These are phyloP conservation scores for Sparus aurata DNA, from an alignment of 2,797 vertebrate species.

Conservation along the genomic window DNA sequence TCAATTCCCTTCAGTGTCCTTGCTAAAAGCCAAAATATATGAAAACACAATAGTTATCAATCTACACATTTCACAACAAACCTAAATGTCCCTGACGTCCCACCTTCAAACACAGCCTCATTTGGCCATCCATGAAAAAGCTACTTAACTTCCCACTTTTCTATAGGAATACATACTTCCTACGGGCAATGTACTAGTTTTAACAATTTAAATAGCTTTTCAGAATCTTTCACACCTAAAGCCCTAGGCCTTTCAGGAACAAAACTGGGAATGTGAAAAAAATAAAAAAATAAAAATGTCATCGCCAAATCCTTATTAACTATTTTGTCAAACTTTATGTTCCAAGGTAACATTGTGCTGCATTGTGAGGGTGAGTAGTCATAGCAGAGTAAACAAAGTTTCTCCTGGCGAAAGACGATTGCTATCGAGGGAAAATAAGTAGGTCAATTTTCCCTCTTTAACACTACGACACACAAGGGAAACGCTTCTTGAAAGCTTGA, in stretches of 20 bases:
- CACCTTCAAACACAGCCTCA: too few relatives aligned
- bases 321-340: background rate
- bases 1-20: too few relatives aligned
- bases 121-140: too few relatives aligned
- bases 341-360: background rate
- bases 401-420: too few relatives aligned
- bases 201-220: slow-evolving; percentile 10
- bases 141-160: too few relatives aligned
- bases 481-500: slow-evolving; percentile 1
- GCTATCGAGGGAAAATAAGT: background rate
- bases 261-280: background rate
- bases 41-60: too few relatives aligned
- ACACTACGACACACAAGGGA: background rate
- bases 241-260: background rate
- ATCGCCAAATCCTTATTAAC: background rate
- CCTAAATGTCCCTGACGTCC: too few relatives aligned
- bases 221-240: slow-evolving; percentile 9
- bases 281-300: too few relatives aligned
- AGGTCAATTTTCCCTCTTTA: background rate
- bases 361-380: background rate
- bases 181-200: too few relatives aligned
- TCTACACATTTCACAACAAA: too few relatives aligned
- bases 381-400: background rate
- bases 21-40: too few relatives aligned
- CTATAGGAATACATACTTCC: too few relatives aligned